These are phyloP conservation scores for Vicugna pacos DNA, from an alignment of 2,113 vertebrate genomes.

Conservation along the genomic window DNA sequence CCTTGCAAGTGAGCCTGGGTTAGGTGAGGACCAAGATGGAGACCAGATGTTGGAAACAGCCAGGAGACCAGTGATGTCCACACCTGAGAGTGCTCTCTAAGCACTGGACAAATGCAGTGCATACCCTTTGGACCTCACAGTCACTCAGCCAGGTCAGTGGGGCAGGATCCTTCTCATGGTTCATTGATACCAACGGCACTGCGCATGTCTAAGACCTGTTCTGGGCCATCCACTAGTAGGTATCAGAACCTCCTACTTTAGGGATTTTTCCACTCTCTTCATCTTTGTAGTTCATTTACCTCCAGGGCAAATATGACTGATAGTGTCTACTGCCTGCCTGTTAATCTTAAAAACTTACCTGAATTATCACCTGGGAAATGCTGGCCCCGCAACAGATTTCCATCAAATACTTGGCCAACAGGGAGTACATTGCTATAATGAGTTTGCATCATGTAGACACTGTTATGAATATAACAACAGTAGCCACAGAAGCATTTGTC, in stretches of 20 bases:
- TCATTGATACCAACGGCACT: background rate
- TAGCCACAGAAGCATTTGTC: background rate
- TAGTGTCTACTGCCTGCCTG: background rate
- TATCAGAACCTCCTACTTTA: background rate
- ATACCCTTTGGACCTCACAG: background rate
- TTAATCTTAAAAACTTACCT: background rate
- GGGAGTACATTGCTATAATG: background rate
- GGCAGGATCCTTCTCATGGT: background rate
- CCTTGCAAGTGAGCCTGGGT: background rate
- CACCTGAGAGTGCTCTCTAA: background rate
- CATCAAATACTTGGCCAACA: conserved; percentile 19
- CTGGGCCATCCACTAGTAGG: background rate
- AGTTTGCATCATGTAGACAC: background rate
- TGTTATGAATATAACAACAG: conserved; percentile 14
- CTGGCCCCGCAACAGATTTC: conserved; percentile 8
- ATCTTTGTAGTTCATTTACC: background rate
- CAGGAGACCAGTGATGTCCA: background rate
- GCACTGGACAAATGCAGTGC: background rate
- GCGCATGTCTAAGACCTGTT: background rate
- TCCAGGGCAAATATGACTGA: background rate
- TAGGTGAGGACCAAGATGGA: background rate
- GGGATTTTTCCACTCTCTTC: background rate
- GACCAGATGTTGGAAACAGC: background rate
- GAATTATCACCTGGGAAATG: background rate
- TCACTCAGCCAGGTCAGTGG: background rate